A percentile compares a stretch with the other conserved stretches of the same genome.
Conservation (phyloP, 1,140 invertebrate genomes). For the Leptopilina clavipes region DNA sequence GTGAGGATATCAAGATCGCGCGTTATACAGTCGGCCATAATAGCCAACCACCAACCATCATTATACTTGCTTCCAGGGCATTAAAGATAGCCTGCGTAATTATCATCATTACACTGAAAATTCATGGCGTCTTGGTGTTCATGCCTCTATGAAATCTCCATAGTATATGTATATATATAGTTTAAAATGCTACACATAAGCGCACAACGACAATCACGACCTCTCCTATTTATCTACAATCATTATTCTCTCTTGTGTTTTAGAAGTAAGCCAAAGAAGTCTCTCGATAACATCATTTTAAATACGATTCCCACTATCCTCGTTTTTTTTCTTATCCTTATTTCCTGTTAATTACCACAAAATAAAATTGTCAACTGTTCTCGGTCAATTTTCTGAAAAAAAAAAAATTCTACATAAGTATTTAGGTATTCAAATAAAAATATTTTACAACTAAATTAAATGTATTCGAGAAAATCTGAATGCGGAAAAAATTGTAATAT, state of each 20-base stretch:
- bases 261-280: neutral
- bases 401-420: no score
- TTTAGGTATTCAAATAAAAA: no score
- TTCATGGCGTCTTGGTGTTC: slow-evolving; percentile 41
- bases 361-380: no score
- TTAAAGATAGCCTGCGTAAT: slow-evolving; percentile 71
- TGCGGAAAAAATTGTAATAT: no score
- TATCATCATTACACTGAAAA: slow-evolving; percentile 68
- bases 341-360: no score
- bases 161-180: slow-evolving; percentile 33
- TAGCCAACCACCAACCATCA: slow-evolving; percentile 55
- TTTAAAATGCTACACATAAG: slow-evolving; percentile 22
- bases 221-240: neutral
- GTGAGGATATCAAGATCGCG: slow-evolving; percentile 71
- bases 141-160: slow-evolving; percentile 59
- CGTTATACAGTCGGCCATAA: slow-evolving; percentile 71
- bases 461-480: no score
- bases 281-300: slow-evolving; percentile 9
- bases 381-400: no score
- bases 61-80: slow-evolving; percentile 65
- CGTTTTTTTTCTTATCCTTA: neutral
- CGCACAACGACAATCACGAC: slow-evolving; percentile 13
- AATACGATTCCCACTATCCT: no score
- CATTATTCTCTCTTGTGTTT: neutral
- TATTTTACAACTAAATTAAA: no score